A percentile compares a stretch with the other conserved stretches of the same genome.
phyloP scores from a whole-genome alignment of 2,797 vertebrate genomes.

The Phyllotis vaccarum region DNA sequence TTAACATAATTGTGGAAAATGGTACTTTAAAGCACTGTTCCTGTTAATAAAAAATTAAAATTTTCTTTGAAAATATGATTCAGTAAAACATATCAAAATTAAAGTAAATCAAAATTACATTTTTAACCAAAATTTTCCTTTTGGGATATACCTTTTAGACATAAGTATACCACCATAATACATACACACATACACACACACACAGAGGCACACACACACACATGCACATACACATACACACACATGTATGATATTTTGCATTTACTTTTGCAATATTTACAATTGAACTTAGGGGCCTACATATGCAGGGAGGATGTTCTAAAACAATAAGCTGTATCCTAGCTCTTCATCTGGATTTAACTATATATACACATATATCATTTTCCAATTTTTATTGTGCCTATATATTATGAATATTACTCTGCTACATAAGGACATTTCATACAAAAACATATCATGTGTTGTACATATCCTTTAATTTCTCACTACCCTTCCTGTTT shows the following conservation, averaged over 20 bases:
- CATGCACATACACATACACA: no score
- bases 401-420: neutral
- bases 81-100: neutral
- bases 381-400: neutral
- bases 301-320: neutral
- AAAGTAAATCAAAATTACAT: neutral
- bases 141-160: neutral
- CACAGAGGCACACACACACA: no score
- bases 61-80: neutral
- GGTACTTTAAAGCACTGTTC: neutral
- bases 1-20: neutral
- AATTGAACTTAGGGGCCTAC: neutral
- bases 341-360: no score
- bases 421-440: neutral
- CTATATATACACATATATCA: neutral
- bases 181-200: no score
- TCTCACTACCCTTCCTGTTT: no score
- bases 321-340: neutral
- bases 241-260: neutral
- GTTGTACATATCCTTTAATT: no score
- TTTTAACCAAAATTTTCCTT: neutral
- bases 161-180: neutral
- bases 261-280: neutral
- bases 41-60: neutral
- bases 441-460: neutral